A percentile compares a stretch with the other conserved stretches of the same genome.
Evolutionary conservation across 2,888 invertebrate species (phyloP).

Genomic region (Dioctria rufipes): DNA sequence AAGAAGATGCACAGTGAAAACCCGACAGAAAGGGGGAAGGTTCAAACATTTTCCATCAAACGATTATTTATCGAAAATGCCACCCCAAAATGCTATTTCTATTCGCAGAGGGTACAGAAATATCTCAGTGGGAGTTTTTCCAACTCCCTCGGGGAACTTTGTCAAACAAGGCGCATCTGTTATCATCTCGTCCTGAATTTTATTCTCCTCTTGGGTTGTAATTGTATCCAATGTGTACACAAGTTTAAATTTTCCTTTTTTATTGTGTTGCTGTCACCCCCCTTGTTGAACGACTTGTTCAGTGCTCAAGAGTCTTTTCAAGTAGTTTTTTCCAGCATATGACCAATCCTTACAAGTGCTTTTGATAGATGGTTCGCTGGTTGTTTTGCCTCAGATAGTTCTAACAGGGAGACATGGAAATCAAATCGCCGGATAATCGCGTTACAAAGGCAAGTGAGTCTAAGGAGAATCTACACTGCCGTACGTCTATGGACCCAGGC

Average conservation of each 20-base stretch:
- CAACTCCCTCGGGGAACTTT: slow-evolving; percentile 61
- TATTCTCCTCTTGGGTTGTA: slow-evolving; percentile 56
- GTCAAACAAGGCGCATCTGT: slow-evolving; percentile 64
- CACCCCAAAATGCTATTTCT: slow-evolving; percentile 29
- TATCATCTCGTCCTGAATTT: slow-evolving; percentile 60
- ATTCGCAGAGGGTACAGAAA: slow-evolving; percentile 52
- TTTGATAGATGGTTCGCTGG: slow-evolving; percentile 21
- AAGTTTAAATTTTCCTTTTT: slow-evolving; percentile 59
- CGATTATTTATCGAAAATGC: slow-evolving; percentile 55
- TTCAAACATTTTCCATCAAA: slow-evolving; percentile 55
- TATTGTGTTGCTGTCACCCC: slow-evolving; percentile 47
- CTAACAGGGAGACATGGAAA: slow-evolving; percentile 62
- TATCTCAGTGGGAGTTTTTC: slow-evolving; percentile 63
- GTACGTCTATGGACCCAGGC: background rate
- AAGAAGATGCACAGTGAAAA: slow-evolving; percentile 34
- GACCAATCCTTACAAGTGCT: slow-evolving; percentile 52
- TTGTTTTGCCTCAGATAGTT: slow-evolving; percentile 21
- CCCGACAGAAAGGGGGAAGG: slow-evolving; percentile 4
- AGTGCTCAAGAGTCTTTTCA: background rate
- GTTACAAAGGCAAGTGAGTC: slow-evolving; percentile 69
- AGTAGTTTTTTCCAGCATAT: slow-evolving; percentile 32
- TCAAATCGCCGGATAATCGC: slow-evolving; percentile 71
- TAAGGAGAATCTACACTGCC: slow-evolving; percentile 5
- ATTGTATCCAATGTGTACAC: slow-evolving; percentile 63
- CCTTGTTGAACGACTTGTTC: slow-evolving; percentile 8